A percentile compares a stretch with the other conserved stretches of the same genome.
Conservation (phyloP, 2,888 invertebrate species). For the Rhimphoctona megacephalus region DNA sequence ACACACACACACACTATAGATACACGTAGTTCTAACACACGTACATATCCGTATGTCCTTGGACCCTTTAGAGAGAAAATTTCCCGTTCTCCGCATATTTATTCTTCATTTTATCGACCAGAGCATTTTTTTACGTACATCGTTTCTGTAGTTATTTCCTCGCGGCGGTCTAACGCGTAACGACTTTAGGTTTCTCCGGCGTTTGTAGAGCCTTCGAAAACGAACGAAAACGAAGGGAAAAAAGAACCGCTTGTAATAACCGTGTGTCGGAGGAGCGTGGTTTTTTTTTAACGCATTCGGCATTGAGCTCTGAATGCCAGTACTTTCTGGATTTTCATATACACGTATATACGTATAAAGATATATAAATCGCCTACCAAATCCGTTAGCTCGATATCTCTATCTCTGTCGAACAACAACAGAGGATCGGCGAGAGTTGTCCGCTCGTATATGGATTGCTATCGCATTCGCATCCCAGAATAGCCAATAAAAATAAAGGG, state of each 20-base stretch:
- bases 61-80: constrained; percentile 53
- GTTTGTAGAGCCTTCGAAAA: constrained; percentile 35
- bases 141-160: constrained; percentile 42
- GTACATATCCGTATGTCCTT: constrained; percentile 15
- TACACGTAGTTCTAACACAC: background rate
- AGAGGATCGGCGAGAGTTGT: constrained; percentile 24
- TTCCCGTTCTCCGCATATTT: constrained; percentile 31
- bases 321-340: constrained; percentile 6
- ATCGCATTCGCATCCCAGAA: constrained; percentile 62
- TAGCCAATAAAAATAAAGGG: constrained; percentile 70
- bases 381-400: constrained; percentile 38
- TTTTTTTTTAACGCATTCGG: constrained; percentile 42
- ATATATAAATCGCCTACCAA: constrained; percentile 44
- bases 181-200: constrained; percentile 49
- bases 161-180: constrained; percentile 37
- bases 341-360: constrained; percentile 12
- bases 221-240: constrained; percentile 36
- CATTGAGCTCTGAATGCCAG: constrained; percentile 49
- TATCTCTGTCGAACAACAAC: constrained; percentile 54
- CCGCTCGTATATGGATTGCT: constrained; percentile 50
- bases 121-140: constrained; percentile 15
- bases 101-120: constrained; percentile 32
- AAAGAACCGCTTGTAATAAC: constrained; percentile 10
- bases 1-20: background rate
- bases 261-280: constrained; percentile 22